A percentile compares a stretch with the other conserved stretches of the same genome.
Conservation (phyloP, 2,888 invertebrate genomes). For the Drosophila tripunctata region DNA sequence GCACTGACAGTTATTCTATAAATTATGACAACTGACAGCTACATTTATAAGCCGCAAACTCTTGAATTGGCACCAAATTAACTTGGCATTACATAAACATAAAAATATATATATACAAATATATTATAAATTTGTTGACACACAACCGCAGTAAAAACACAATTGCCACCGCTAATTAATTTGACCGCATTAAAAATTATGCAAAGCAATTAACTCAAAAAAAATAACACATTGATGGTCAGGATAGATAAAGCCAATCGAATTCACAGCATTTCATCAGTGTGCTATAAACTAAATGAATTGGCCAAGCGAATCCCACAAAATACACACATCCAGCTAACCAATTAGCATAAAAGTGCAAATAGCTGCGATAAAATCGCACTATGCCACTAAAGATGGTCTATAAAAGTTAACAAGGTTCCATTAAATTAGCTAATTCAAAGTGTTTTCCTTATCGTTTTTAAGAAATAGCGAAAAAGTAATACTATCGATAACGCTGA, state of each 20-base stretch:
- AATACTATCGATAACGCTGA: too few species aligned
- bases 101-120: too few species aligned
- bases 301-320: background rate
- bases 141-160: slow-evolving; percentile 21
- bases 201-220: slow-evolving; percentile 71
- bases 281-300: slow-evolving; percentile 23
- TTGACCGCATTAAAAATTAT: slow-evolving; percentile 69
- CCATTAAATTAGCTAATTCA: too few species aligned
- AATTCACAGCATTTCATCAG: slow-evolving; percentile 10
- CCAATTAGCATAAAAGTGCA: slow-evolving; percentile 37
- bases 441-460: too few species aligned
- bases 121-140: slow-evolving; percentile 64
- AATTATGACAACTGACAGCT: slow-evolving; percentile 80
- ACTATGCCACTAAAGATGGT: too few species aligned
- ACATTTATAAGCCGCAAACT: slow-evolving; percentile 78
- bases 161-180: slow-evolving; percentile 60
- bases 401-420: background rate
- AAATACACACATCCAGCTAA: background rate
- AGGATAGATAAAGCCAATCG: slow-evolving; percentile 40
- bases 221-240: slow-evolving; percentile 58
- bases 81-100: slow-evolving; percentile 49
- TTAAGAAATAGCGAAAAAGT: too few species aligned
- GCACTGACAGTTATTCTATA: slow-evolving; percentile 79
- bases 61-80: slow-evolving; percentile 67
- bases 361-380: slow-evolving; percentile 7